Conservation (phyloP, 2,888 invertebrate genomes). For the Agonopterix subpropinquella region DNA sequence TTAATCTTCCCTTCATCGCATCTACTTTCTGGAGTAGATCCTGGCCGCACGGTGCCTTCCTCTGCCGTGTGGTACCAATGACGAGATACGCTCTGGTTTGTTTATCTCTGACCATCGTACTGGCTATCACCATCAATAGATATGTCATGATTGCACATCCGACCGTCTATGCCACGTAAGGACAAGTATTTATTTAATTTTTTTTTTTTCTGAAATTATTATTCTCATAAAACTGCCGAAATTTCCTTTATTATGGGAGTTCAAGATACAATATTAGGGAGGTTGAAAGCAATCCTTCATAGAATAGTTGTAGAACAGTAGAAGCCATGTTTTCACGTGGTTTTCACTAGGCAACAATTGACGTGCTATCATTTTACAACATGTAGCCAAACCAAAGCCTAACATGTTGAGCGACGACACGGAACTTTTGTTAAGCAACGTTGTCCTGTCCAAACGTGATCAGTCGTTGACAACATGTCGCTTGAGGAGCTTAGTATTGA, state of each 20-base stretch:
- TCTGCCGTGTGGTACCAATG: slow-evolving; percentile 85
- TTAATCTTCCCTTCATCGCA: slow-evolving; percentile 86
- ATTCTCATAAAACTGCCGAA: background rate
- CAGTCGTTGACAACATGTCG: no score
- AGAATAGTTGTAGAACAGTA: no score
- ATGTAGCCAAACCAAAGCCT: no score
- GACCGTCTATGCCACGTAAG: slow-evolving; percentile 84
- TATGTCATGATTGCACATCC: slow-evolving; percentile 90
- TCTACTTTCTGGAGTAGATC: slow-evolving; percentile 83
- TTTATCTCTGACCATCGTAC: slow-evolving; percentile 85
- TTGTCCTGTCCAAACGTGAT: no score
- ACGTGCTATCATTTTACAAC: no score
- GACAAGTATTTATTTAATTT: background rate
- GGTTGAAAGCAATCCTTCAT: no score
- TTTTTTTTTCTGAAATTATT: background rate
- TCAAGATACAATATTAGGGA: no score
- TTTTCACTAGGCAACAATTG: no score
- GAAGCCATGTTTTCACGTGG: no score
- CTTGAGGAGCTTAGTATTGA: no score
- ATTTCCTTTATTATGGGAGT: background rate
- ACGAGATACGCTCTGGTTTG: slow-evolving; percentile 85
- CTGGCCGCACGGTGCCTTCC: slow-evolving; percentile 81
- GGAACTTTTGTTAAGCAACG: no score
- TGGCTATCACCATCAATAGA: slow-evolving; percentile 88
- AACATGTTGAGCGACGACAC: no score